phyloP scores from a whole-genome alignment of 2,888 invertebrate species.

The Dendrolimus houi region DNA sequence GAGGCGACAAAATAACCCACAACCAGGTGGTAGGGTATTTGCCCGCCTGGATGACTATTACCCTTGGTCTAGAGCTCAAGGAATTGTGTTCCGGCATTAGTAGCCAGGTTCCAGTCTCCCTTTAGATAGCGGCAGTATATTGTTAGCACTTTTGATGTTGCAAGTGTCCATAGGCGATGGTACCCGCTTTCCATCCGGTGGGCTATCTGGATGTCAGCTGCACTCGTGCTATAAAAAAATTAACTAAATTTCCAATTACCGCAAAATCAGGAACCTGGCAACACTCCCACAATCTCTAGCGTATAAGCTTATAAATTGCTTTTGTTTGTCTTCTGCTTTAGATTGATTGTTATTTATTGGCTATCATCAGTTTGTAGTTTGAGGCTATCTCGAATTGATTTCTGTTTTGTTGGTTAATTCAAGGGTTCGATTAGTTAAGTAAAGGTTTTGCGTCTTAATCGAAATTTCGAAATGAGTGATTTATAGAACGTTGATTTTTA shows the following conservation, averaged over 20 bases:
- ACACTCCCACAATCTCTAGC: constrained; percentile 30
- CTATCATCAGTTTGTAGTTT: constrained; percentile 1
- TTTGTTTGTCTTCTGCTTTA: constrained; percentile 49
- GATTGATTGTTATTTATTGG: constrained; percentile 43
- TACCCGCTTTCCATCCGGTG: too few species aligned
- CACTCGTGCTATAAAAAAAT: neutral
- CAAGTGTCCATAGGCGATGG: too few species aligned
- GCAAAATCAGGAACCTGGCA: neutral
- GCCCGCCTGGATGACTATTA: too few species aligned
- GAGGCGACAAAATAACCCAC: too few species aligned
- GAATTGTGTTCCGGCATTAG: too few species aligned
- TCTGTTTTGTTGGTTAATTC: neutral
- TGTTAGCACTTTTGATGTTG: too few species aligned
- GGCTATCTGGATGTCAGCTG: too few species aligned
- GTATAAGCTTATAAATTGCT: constrained; percentile 60
- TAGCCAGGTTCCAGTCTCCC: too few species aligned
- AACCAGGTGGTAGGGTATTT: too few species aligned
- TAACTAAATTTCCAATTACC: neutral
- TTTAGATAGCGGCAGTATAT: too few species aligned
- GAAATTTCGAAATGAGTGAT: neutral
- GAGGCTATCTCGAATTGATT: neutral
- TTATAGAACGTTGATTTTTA: neutral
- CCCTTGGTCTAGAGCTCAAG: too few species aligned
- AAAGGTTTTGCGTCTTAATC: neutral
- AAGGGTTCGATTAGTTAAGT: neutral